phyloP scores from a whole-genome alignment of 2,113 vertebrate species.

The Phaetusa simplex region DNA sequence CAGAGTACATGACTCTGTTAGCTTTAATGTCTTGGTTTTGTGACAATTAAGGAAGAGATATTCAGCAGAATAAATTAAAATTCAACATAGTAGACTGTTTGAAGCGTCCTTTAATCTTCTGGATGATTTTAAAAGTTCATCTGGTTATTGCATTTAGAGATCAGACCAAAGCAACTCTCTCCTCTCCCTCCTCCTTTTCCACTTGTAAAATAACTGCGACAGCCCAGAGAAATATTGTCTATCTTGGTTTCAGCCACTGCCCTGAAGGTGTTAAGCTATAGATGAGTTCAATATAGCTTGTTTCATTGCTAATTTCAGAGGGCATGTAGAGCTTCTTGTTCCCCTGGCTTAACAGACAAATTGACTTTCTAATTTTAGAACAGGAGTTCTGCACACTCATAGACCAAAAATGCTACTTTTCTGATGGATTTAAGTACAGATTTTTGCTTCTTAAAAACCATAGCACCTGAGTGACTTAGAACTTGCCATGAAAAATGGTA shows the following conservation, averaged over 20 bases:
- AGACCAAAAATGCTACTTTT: neutral
- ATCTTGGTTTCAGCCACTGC: neutral
- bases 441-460: neutral
- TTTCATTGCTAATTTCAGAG: slow-evolving; percentile 52
- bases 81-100: neutral
- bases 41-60: slow-evolving; percentile 1
- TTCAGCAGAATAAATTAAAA: slow-evolving; percentile 32
- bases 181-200: neutral
- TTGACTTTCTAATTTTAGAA: slow-evolving; percentile 67
- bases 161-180: neutral
- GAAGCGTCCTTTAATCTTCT: slow-evolving; percentile 35
- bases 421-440: neutral
- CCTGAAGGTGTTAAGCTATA: neutral
- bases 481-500: neutral
- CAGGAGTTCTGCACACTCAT: neutral
- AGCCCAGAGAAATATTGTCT: neutral
- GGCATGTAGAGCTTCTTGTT: slow-evolving; percentile 11
- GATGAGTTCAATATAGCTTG: slow-evolving; percentile 8
- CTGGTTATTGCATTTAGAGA: neutral
- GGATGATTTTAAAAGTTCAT: neutral
- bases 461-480: neutral
- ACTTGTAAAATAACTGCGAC: neutral
- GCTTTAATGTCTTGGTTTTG: neutral
- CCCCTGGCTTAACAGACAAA: slow-evolving; percentile 53
- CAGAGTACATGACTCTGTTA: neutral